These are phyloP conservation scores for Tipula helvola DNA, from an alignment of 2,888 invertebrate species.

Conservation along the genomic window DNA sequence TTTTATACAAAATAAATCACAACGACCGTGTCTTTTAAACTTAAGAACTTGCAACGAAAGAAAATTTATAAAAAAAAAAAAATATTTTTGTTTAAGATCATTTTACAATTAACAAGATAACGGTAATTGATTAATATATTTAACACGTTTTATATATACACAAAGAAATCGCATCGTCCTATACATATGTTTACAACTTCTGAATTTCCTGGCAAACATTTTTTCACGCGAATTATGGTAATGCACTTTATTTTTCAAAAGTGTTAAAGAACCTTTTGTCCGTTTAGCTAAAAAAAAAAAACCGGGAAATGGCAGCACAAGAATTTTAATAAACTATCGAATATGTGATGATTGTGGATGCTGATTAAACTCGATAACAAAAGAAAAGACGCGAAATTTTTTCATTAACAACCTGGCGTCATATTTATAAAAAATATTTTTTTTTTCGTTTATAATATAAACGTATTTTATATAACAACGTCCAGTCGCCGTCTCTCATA, in stretches of 20 bases:
- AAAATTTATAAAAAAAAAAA: background rate
- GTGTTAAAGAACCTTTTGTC: background rate
- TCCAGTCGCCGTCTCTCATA: background rate
- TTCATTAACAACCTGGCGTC: conserved; percentile 4
- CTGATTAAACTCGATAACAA: background rate
- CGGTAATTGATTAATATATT: background rate
- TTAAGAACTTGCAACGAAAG: background rate
- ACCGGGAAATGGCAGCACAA: background rate
- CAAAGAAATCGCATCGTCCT: background rate
- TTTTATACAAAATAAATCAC: background rate
- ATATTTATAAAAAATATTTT: background rate
- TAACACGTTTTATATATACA: background rate
- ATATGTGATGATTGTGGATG: background rate
- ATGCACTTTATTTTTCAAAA: no score
- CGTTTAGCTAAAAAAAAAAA: background rate
- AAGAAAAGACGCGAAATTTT: background rate
- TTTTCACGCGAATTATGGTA: background rate
- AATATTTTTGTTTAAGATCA: background rate
- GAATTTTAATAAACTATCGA: background rate
- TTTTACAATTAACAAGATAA: background rate
- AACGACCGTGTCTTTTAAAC: background rate
- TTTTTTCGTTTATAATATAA: background rate
- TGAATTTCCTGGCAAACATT: background rate
- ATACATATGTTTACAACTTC: background rate
- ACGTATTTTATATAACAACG: background rate